Base-by-base conservation (phyloP, 2,888 invertebrate species). In the Megastigmus dorsalis region DNA sequence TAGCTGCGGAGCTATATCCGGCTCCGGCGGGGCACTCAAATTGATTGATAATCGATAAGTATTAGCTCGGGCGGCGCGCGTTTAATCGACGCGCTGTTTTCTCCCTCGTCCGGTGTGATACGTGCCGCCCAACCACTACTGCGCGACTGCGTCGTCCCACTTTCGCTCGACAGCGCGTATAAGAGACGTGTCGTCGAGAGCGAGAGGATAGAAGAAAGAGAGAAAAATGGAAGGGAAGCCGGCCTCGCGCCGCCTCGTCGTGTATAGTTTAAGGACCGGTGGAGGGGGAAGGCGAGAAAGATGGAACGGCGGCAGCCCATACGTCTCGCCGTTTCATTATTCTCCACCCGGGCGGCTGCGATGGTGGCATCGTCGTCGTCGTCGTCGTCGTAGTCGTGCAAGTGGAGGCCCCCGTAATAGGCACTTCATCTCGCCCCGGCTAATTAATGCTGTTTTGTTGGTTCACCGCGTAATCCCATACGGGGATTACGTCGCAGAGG, bases 371-470 rank as follows among this genome's bases (percentile, higher is more conserved):
- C n/a, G n/a, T n/a, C n/a, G n/a, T n/a, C n/a, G n/a, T n/a, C n/a
- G n/a, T n/a, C n/a, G n/a, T n/a, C n/a, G n/a, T n/a, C n/a, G n/a
- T n/a, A n/a, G n/a, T n/a, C 10, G 20, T 30, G 50, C 55, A 26
- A 15, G 23, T 26, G 9, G n/a, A n/a, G n/a, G n/a, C n/a, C n/a
- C n/a, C 33, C 10, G 57, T 45, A 74, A 70, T 60, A 62, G 68
- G 50, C 54, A 75, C 65, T 68, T 52, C 55, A 65, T 74, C 75
- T 66, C 59, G 77, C n/a, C n/a, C n/a, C 68, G 77, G 81, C 78
- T 84, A 83, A 84, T 84, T 83, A 83, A 82, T 81, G 80, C 82
- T 80, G 79, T 78, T 82, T 83, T 81, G 80, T 82, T 79, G 79
- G 80, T 78, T 80, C 77, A 76, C 74, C 72, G 54, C 41, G 77